Evolutionary conservation across 2,113 vertebrate species (phyloP), one percentile per base, ranked within the genome.

Genomic region (Aphyosemion australe): DNA sequence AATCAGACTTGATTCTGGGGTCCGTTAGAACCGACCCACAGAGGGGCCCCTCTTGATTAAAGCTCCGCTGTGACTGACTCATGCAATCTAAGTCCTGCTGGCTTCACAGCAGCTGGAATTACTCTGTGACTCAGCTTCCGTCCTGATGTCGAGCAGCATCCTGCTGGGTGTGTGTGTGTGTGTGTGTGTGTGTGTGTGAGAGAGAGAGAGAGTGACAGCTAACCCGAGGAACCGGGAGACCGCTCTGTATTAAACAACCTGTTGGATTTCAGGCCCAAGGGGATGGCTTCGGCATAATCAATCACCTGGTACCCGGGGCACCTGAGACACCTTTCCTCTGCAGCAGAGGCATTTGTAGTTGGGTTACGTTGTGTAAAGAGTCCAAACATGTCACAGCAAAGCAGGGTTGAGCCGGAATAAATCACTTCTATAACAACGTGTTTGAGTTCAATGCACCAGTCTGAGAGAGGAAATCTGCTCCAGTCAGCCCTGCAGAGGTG

Each of bases 81-180:
- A 80, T 47, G 67, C 77, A 78, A 73, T 76, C 69, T 53, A 56
- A 85, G 67, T 71, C 69, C 65, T 65, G 74, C 60, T 63, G 75
- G 64, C 75, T 76, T 72, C 77, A 74, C 64, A 84, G 79, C 80
- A 87, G 78, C 83, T 85, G 81, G 77, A 79, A 84, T 82, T 84
- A 76, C 81, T 86, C 83, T 72, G 59, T 74, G 72, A 65, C 72
- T 81, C 79, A 72, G 48, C 61, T 55, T 65, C 65, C 39, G 60
- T 67, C 50, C 58, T 16, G 0, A 66, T 68, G 59, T 78, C 59
- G 58, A 73, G 66, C 58, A 37, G 60, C 78, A 46, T 72, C 62
- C 64, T 62, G 66, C 61, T 56, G 26, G 26, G 26, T 26, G 26
- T 1, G 26, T 26, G 26, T 26, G 26, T 26, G 15, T 54, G 50